Conservation (phyloP, 2,888 invertebrate genomes). For the Bursaphelenchus okinawaensis region DNA sequence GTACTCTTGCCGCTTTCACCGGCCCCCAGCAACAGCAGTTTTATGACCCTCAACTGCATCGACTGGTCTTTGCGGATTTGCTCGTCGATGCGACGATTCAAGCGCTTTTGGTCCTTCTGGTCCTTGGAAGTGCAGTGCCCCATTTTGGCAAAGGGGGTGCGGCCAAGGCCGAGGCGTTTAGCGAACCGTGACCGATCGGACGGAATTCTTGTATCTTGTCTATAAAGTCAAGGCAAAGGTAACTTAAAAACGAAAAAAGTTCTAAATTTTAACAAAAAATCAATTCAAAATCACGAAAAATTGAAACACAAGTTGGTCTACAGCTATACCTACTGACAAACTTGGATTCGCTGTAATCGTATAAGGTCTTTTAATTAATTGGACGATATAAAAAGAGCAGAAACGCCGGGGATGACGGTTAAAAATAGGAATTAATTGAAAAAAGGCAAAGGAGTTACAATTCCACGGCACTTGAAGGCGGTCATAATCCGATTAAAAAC, state of each 20-base stretch:
- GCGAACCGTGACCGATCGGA: neutral
- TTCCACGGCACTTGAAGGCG: neutral
- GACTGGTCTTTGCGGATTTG: conserved; percentile 57
- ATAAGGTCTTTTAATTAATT: too few species aligned
- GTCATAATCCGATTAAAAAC: neutral
- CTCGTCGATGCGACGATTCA: conserved; percentile 56
- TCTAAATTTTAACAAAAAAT: too few species aligned
- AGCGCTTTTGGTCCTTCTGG: conserved; percentile 52
- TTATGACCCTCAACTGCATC: conserved; percentile 55
- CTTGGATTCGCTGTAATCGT: too few species aligned
- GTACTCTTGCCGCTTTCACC: conserved; percentile 99
- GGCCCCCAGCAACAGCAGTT: conserved; percentile 68
- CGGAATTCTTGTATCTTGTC: neutral
- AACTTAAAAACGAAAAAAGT: too few species aligned
- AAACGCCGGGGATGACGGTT: neutral
- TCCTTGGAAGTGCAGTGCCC: conserved; percentile 57
- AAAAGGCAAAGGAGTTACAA: neutral
- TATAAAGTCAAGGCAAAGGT: neutral
- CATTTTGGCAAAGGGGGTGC: conserved; percentile 33
- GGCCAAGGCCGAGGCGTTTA: neutral
- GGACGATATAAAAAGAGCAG: too few species aligned
- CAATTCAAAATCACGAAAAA: too few species aligned
- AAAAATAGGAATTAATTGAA: neutral
- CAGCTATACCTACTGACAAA: too few species aligned
- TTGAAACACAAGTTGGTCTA: too few species aligned